Base-by-base conservation (phyloP, 2,113 vertebrate genomes). In the Trichechus manatus region DNA sequence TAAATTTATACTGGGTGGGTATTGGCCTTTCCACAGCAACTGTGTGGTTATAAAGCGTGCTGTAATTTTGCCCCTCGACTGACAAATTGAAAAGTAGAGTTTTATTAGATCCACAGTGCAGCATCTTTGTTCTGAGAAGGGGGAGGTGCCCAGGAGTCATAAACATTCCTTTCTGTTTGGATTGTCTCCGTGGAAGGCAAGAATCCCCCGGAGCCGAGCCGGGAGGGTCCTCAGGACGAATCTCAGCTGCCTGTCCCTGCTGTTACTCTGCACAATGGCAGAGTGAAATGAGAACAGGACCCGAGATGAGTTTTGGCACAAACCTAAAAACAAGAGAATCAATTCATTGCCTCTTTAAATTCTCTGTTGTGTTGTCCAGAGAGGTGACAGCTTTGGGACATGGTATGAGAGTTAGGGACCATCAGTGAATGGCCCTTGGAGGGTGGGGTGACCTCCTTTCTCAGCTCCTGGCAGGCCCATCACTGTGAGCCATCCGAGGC, bases 41-140 rank as follows among this genome's bases (percentile, higher is more conserved):
- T 1, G 6, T 5, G 11, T 2, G 17, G 59, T 42, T 39, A 31
- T 27, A 17, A n/a, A 27, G n/a, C 0, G 22, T 13, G 22, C n/a
- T 2, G 3, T n/a, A 36, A 1, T 33, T 78, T 22, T 72, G 42
- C 36, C 74, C 44, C 14, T 66, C 0, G 36, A 77, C 91, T n/a
- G 33, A n/a, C 39, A 31, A 33, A 3, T 7, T 64, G 85, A n/a
- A 27, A 78, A 36, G 42, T 33, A 33, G 5, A 0, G 5, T 25
- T 42, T 3, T 31, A 3, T 11, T 42, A 11, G 86, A 36, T 9
- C 31, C 0, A 72, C 33, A 2, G 68, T 1, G 25, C 15, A 10
- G 42, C 2, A 1, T 25, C 39, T 59, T 36, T 22, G 47, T 93
- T 83, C 22, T 33, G 78, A 53, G 93, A 79, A 22, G 3, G 2